Evolutionary conservation across 2,888 invertebrate genomes (phyloP), one percentile per base, ranked within the genome.

Genomic region (Meteorus cinctellus): DNA sequence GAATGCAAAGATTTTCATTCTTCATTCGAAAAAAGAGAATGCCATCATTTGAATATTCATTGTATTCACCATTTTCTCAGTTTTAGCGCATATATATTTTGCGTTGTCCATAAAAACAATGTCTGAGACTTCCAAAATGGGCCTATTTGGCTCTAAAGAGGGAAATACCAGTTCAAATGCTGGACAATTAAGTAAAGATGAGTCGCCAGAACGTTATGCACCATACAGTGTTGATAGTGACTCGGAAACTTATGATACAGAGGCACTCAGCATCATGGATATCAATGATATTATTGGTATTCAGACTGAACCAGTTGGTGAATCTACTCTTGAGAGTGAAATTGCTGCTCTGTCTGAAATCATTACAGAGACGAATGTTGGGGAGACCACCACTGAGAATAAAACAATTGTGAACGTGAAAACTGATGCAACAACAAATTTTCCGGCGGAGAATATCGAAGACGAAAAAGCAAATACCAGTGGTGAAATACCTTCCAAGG

Each of bases 311-410:
- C 80, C 84, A 0, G 82, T 83, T 1, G 80, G 80, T 10, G 89
- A 89, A 60, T 88, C 86, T 19, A 87, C 88, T 1, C 74, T 88
- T 8, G 86, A 89, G 72, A 87, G 89, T 76, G 85, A 89, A 80
- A 86, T 90, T 67, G 86, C 86, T 71, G 86, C 87, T 62, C 79
- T 90, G 66, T 85, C 90, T 69, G 83, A 87, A 75, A 85, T 90
- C 65, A 88, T 87, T 65, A 85, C 85, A 4, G 86, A 89, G 36
- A 83, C 87, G 12, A 85, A 86, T 75, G 69, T 19, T 8, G 6
- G 68, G 34, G 85, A 85, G 24, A 45, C 60, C 4, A 65, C 16
- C 36, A 72, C 76, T 16, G 79, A 77, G 66, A 68, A 72, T 69
- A 60, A 76, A 62, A 69, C 77, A 48, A 75, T 74, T 67, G 74